Evolutionary conservation across 37 sponge, comb jelly and placozoan genomes (phyloP), one percentile per base, ranked within the genome.

Genomic region (Ephydatia muelleri): DNA sequence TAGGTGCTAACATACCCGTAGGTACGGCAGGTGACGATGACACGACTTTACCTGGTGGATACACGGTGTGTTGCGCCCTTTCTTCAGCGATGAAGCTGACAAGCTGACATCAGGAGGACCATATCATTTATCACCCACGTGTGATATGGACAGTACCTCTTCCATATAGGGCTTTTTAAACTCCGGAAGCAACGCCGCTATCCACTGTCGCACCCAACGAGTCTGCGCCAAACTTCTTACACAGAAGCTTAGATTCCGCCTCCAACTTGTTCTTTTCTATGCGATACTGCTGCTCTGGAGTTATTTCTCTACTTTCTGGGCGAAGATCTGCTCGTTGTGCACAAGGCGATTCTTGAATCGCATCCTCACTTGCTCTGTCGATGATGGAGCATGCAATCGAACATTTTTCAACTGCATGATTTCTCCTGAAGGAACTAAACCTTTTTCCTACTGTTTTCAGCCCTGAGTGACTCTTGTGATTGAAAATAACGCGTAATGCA

Each of bases 161-260:
- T 72, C 73, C 47, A 94, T 87, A 37, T 92, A 97, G 8, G 90
- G 86, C 36, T 94, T 86, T 49, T 85, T 87, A 39, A 97, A 90
- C 68, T 92, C 93, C 0, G 74, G 22, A 22, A n/a, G 43, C 76
- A 97, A 85, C 43, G 85, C 84, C 57, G 84, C 81, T 78, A 87
- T 77, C 97, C 97, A 97, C n/a, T 38, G 81, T 82, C 19, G 90
- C 26, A 11, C 89, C 97, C 14, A 95, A 22, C 9, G 73, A 26
- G 31, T 80, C 77, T 21, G 88, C 82, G 25, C 87, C 85, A 23
- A 93, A 48, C 43, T 72, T 80, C 65, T 84, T 87, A n/a, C 80
- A 69, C 39, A 86, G 76, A 25, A 88, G 73, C 67, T 84, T 91
- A 2, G 86, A 81, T 49, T 82, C 85, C 19, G 95, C 95, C 37